Percentiles rank a stretch among this genome's conserved stretches.
Conservation (phyloP, 2,888 invertebrate species). For the Priocnemis perturbator region DNA sequence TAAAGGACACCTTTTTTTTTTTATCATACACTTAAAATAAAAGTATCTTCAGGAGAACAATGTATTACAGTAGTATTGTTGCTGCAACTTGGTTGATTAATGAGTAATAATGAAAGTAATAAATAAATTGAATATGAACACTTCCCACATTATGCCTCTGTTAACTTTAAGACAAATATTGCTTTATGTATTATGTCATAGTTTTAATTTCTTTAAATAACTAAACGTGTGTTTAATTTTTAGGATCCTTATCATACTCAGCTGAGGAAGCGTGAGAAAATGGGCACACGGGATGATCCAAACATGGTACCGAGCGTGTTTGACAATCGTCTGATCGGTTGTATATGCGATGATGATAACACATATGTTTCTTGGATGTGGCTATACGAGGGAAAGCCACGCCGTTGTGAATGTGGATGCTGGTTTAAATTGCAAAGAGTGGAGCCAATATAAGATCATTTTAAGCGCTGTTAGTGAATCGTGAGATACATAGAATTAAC, state of each 20-base stretch:
- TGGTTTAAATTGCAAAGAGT: conserved; percentile 95
- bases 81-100: too few species aligned
- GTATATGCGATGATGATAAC: conserved; percentile 97
- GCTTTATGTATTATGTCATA: too few species aligned
- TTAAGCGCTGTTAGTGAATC: conserved; percentile 57
- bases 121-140: too few species aligned
- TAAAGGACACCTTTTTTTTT: too few species aligned
- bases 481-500: conserved; percentile 67
- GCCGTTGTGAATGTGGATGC: conserved; percentile 96
- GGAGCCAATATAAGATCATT: conserved; percentile 78
- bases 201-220: neutral
- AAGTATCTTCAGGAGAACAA: too few species aligned
- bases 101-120: too few species aligned
- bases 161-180: too few species aligned
- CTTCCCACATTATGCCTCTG: too few species aligned
- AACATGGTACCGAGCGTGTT: conserved; percentile 94
- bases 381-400: conserved; percentile 92
- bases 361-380: conserved; percentile 95
- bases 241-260: conserved; percentile 89
- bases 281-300: conserved; percentile 91
- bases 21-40: too few species aligned
- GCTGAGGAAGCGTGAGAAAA: conserved; percentile 85
- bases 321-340: conserved; percentile 93
- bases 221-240: conserved; percentile 27
- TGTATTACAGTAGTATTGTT: too few species aligned